Conservation (phyloP, 2,113 vertebrate species). For the Oryzias melastigma region DNA sequence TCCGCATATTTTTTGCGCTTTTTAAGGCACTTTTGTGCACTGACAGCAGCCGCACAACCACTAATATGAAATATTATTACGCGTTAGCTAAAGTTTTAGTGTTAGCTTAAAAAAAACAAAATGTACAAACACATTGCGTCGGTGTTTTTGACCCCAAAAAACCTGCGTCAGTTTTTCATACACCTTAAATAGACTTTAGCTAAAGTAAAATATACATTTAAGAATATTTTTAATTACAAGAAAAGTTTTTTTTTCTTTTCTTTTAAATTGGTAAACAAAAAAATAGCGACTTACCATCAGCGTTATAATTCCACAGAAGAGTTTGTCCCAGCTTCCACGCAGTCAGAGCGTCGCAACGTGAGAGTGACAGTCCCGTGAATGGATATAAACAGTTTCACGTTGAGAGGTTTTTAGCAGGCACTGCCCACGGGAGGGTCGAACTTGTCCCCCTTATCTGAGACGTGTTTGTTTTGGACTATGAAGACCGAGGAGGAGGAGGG, state of each 20-base stretch:
- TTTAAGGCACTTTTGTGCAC: neutral
- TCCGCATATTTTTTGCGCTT: slow-evolving; percentile 14
- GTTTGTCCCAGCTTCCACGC: neutral
- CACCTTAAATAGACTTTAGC: too few relatives aligned
- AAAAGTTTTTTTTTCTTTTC: too few relatives aligned
- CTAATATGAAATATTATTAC: too few relatives aligned
- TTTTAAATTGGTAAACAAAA: too few relatives aligned
- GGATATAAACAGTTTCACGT: slow-evolving; percentile 24
- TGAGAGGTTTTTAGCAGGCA: slow-evolving; percentile 3
- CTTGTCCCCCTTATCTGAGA: slow-evolving; percentile 21
- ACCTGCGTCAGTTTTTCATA: too few relatives aligned
- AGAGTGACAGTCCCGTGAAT: slow-evolving; percentile 15
- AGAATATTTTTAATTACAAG: neutral
- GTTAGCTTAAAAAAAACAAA: too few relatives aligned
- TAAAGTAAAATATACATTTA: neutral
- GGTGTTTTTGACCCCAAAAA: too few relatives aligned
- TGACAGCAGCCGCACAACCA: neutral
- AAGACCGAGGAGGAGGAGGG: neutral
- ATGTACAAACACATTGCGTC: too few relatives aligned
- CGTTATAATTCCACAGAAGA: slow-evolving; percentile 3
- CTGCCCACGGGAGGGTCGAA: slow-evolving; percentile 8
- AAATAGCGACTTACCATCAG: slow-evolving; percentile 54
- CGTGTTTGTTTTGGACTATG: slow-evolving; percentile 57
- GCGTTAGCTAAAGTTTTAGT: too few relatives aligned
- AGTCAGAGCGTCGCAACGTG: neutral